Evolutionary conservation across 2,888 invertebrate species (phyloP), one percentile per base, ranked within the genome.

Genomic region (Tenthredo notha): DNA sequence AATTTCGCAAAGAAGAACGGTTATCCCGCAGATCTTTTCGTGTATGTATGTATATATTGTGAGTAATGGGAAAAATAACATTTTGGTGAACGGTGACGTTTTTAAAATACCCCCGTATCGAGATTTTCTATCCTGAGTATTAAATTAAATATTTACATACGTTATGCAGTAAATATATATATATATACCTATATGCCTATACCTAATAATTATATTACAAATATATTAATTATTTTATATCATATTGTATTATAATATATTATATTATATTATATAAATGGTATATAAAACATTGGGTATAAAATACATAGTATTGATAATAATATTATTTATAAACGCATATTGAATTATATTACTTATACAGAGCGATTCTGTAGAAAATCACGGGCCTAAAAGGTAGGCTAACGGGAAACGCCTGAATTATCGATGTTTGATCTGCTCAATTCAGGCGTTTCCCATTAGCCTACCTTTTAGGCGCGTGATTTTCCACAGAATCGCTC

Each of bases 81-180:
- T 54, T n/a, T 54, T 54, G 54, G 18, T 54, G 18, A n/a, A n/a
- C n/a, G 54, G n/a, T n/a, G n/a, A 33, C 21, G n/a, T 40, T 18
- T 40, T 25, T 67, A 0, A 67, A 15, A 67, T 70, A 67, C 29
- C 18, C 18, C 25, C 29, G 2, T 33, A 33, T 70, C 18, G 9
- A 40, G 25, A 82, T 40, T 43, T 65, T 82, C 25, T 43, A 82
- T 65, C 82, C 82, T 82, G 82, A 82, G 82, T 43, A 40, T 82
- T 82, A 65, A 82, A 65, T 82, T 67, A 67, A 82, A 65, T 67
- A 82, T 82, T 29, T 78, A 78, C 78, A 78, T 78, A 29, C 50
- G 21, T 54, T 78, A 54, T 54, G 18, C 25, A n/a, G n/a, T n/a
- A n/a, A n/a, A n/a, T n/a, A n/a, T n/a, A n/a, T n/a, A n/a, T n/a